These are phyloP conservation scores for Rotaria sp. DNA, from an alignment of 2,888 invertebrate genomes.

Conservation along the genomic window DNA sequence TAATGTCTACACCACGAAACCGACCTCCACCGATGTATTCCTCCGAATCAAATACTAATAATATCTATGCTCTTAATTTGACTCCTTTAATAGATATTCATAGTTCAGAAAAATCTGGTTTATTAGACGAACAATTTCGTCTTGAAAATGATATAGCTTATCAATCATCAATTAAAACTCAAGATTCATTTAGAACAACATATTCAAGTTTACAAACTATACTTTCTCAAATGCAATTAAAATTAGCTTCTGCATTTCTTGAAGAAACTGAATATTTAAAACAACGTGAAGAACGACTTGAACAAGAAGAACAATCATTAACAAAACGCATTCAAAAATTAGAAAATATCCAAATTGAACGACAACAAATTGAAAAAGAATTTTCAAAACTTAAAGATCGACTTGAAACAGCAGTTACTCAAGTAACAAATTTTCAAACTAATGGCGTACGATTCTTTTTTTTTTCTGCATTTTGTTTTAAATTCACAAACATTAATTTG, in stretches of 20 bases:
- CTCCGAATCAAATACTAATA: too few species aligned
- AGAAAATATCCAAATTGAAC: neutral
- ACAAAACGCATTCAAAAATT: neutral
- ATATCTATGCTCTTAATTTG: too few species aligned
- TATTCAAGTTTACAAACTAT: neutral
- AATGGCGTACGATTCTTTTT: neutral
- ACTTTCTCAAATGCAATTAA: neutral
- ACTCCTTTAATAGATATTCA: too few species aligned
- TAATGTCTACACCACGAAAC: too few species aligned
- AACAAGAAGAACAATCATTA: neutral
- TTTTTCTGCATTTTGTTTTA: too few species aligned
- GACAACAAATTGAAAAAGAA: neutral
- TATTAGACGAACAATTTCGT: too few species aligned
- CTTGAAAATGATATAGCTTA: neutral
- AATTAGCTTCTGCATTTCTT: neutral
- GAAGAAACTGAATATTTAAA: neutral
- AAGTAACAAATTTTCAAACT: neutral
- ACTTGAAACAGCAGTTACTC: neutral
- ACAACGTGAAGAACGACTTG: neutral
- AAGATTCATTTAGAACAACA: neutral
- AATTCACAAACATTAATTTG: too few species aligned
- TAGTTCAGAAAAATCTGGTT: too few species aligned
- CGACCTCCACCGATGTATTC: too few species aligned
- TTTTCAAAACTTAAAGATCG: neutral
- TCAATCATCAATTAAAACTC: neutral